These are phyloP conservation scores for Osmerus mordax DNA, from an alignment of 2,113 vertebrate genomes.

Conservation along the genomic window DNA sequence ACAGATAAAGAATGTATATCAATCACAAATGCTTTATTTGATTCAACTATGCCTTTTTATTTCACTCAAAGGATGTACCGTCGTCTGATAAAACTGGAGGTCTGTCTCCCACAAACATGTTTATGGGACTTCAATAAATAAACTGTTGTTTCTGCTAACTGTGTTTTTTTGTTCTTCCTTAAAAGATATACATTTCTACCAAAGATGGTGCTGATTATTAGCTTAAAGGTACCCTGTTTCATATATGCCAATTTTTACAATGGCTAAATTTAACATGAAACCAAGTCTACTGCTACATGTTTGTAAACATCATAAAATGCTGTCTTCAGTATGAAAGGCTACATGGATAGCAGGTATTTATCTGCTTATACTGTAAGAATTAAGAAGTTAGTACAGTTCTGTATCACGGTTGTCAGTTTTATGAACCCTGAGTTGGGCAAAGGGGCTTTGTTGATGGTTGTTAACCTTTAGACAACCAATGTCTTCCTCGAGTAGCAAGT, in stretches of 20 bases:
- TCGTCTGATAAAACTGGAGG: constrained; percentile 55
- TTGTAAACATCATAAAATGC: constrained; percentile 12
- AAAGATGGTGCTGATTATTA: not conserved
- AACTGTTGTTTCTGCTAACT: not conserved
- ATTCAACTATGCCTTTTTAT: constrained; percentile 69
- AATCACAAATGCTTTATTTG: constrained; percentile 62
- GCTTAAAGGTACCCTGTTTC: not conserved
- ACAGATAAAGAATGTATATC: constrained; percentile 65
- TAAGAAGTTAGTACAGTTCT: constrained; percentile 38
- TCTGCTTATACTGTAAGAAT: constrained; percentile 21
- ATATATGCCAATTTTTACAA: not conserved
- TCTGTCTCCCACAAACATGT: constrained; percentile 47
- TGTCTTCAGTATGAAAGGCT: constrained; percentile 32
- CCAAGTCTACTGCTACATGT: constrained; percentile 44
- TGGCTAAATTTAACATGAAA: constrained; percentile 7
- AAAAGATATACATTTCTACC: not conserved
- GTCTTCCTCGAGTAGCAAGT: constrained; percentile 26
- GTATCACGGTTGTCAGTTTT: not conserved
- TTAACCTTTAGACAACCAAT: not conserved
- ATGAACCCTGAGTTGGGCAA: constrained; percentile 64
- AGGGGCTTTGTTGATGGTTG: constrained; percentile 16
- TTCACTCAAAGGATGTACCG: constrained; percentile 54
- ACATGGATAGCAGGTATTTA: constrained; percentile 43
- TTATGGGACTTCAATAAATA: constrained; percentile 25
- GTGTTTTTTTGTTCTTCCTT: not conserved